phyloP scores from a whole-genome alignment of 2,888 invertebrate genomes.

The Saturnia pavonia region DNA sequence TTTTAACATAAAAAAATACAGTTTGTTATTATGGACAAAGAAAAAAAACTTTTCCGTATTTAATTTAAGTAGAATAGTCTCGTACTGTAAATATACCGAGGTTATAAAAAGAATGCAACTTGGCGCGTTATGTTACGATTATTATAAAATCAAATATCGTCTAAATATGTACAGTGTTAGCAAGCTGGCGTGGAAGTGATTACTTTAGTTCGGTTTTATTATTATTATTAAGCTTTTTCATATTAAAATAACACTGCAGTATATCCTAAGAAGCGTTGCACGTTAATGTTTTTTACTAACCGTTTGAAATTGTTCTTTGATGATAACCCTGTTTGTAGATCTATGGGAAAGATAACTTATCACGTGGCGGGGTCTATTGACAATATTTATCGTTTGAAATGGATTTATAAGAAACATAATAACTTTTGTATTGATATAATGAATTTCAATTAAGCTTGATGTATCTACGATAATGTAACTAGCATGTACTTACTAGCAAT shows the following conservation, averaged over 20 bases:
- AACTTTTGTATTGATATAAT: not conserved
- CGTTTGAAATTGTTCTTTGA: not conserved
- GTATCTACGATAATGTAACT: conserved; percentile 9
- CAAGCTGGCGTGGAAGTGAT: conserved; percentile 9
- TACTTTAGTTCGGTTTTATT: not conserved
- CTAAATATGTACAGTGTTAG: conserved; percentile 15
- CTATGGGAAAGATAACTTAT: not conserved
- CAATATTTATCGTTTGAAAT: not conserved
- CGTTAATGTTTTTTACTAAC: not conserved
- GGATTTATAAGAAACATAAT: not conserved
- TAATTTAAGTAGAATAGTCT: not conserved
- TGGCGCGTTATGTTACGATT: not conserved
- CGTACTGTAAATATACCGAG: not conserved
- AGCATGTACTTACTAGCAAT: conserved; percentile 22
- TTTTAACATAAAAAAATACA: too few species aligned
- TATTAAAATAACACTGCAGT: conserved; percentile 9
- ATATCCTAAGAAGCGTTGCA: not conserved
- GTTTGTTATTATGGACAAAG: too few species aligned
- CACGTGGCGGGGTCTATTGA: conserved; percentile 9
- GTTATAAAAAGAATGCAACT: not conserved
- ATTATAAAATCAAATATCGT: not conserved
- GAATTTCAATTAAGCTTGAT: not conserved
- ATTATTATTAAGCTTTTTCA: not conserved
- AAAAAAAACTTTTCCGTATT: not conserved
- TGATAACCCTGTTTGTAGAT: not conserved